Percentiles rank a stretch among this genome's conserved stretches.
These are phyloP conservation scores for Aphidius ervi DNA, from an alignment of 1,140 invertebrate genomes.

Conservation along the genomic window DNA sequence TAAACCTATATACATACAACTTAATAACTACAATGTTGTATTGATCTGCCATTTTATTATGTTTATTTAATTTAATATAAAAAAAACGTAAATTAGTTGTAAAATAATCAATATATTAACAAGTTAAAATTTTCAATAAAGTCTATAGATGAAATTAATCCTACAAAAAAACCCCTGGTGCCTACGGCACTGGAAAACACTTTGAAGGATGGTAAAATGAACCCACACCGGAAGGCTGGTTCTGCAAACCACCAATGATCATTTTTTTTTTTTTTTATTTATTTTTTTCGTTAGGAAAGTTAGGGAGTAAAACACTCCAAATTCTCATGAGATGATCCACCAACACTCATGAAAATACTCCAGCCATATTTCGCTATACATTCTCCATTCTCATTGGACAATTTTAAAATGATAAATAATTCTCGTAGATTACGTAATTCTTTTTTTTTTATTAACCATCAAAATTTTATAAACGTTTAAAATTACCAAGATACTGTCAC, in stretches of 20 bases:
- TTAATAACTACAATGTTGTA: too few species aligned
- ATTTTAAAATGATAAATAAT: slow-evolving; percentile 17
- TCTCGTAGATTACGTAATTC: background rate
- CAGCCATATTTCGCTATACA: slow-evolving; percentile 6
- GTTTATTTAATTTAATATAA: too few species aligned
- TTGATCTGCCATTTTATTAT: too few species aligned
- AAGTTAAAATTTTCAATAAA: background rate
- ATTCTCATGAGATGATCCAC: slow-evolving; percentile 15
- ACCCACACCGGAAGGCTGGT: slow-evolving; percentile 16
- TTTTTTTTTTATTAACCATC: too few species aligned
- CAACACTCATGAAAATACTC: slow-evolving; percentile 16
- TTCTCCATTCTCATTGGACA: slow-evolving; percentile 11
- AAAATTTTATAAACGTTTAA: too few species aligned
- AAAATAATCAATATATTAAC: background rate
- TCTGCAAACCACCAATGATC: background rate
- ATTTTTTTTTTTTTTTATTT: slow-evolving; percentile 2
- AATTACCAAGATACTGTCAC: too few species aligned
- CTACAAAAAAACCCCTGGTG: background rate
- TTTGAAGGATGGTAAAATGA: slow-evolving; percentile 1
- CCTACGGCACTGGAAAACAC: slow-evolving; percentile 4
- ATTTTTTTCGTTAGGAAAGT: slow-evolving; percentile 1
- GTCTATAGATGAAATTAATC: background rate
- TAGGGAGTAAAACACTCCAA: background rate
- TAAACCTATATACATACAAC: too few species aligned
- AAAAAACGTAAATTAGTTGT: background rate